A percentile compares a stretch with the other conserved stretches of the same genome.
phyloP scores from a whole-genome alignment of 2,797 vertebrate genomes.

The Galagoides demidoff region DNA sequence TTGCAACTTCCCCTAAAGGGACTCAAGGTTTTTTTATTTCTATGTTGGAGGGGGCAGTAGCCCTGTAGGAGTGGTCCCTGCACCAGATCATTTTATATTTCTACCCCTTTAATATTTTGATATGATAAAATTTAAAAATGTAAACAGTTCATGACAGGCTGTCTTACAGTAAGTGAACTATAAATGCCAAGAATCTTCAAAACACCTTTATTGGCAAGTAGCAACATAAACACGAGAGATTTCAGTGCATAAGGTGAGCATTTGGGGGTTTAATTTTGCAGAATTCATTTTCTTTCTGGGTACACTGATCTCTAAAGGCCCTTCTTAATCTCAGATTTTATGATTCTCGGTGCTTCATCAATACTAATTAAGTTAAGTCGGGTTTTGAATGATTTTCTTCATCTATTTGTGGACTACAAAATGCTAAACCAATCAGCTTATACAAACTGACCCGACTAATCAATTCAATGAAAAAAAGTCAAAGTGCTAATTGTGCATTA shows the following conservation, averaged over 20 bases:
- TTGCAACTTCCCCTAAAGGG: not conserved
- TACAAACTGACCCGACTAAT: constrained; percentile 57
- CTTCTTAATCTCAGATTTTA: constrained; percentile 55
- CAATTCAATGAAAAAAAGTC: constrained; percentile 55
- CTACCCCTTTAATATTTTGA: not conserved
- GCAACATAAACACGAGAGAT: not conserved
- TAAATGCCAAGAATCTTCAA: constrained; percentile 30
- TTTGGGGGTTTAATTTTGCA: constrained; percentile 54
- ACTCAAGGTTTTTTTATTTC: not conserved
- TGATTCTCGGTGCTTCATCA: constrained; percentile 19
- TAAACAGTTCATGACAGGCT: not conserved
- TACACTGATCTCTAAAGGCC: constrained; percentile 17
- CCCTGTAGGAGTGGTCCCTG: not conserved
- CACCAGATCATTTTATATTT: not conserved
- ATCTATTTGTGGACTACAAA: constrained; percentile 52
- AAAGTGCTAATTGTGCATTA: constrained; percentile 57
- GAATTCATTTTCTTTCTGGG: constrained; percentile 36
- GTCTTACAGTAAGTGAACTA: constrained; percentile 22
- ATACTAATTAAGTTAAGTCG: constrained; percentile 68
- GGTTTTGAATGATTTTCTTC: constrained; percentile 56
- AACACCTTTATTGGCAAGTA: not conserved
- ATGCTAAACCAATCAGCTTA: constrained; percentile 58
- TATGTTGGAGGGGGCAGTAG: not conserved
- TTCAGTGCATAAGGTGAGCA: not conserved
- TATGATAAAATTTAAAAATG: not conserved